A percentile compares a stretch with the other conserved stretches of the same genome.
phyloP scores from a whole-genome alignment of 2,888 invertebrate species.

The Drosophila nigritarsus region DNA sequence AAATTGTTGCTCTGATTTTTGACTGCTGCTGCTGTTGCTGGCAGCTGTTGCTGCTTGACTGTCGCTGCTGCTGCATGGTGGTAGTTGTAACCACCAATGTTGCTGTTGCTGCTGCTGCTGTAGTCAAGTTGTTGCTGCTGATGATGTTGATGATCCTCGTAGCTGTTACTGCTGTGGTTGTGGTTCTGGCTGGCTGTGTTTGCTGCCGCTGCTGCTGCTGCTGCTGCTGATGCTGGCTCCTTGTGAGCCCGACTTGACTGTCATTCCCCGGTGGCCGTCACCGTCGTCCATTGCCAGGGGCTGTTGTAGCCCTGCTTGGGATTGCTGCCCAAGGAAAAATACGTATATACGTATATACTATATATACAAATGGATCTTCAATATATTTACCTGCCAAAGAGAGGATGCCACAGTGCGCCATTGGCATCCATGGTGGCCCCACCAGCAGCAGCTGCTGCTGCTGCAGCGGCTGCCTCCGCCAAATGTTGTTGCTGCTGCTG shows the following conservation, averaged over 20 bases:
- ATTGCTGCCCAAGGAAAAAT: slow-evolving; percentile 70
- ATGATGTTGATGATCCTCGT: slow-evolving; percentile 44
- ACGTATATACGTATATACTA: not conserved
- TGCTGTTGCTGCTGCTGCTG: slow-evolving; percentile 47
- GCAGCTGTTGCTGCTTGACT: slow-evolving; percentile 50
- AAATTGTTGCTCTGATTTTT: slow-evolving; percentile 66
- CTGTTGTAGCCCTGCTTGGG: slow-evolving; percentile 85
- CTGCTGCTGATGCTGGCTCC: slow-evolving; percentile 81
- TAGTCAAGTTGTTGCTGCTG: slow-evolving; percentile 56
- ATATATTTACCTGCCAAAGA: slow-evolving; percentile 92
- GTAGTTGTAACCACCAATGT: slow-evolving; percentile 38
- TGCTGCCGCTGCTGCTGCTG: slow-evolving; percentile 75
- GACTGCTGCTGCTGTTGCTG: slow-evolving; percentile 48
- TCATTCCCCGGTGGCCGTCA: slow-evolving; percentile 87
- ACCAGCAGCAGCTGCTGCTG: slow-evolving; percentile 81
- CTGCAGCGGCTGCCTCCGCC: slow-evolving; percentile 42
- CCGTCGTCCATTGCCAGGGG: slow-evolving; percentile 87
- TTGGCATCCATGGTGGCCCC: slow-evolving; percentile 86
- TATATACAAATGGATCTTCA: no score
- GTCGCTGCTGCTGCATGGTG: slow-evolving; percentile 39
- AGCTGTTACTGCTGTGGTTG: slow-evolving; percentile 53
- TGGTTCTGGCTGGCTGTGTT: slow-evolving; percentile 43
- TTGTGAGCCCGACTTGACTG: slow-evolving; percentile 85
- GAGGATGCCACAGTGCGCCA: slow-evolving; percentile 92
- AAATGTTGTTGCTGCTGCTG: slow-evolving; percentile 66